Evolutionary conservation across 2,888 invertebrate genomes (phyloP), one percentile per base, ranked within the genome.

Genomic region (Drosophila atroscutellata): DNA sequence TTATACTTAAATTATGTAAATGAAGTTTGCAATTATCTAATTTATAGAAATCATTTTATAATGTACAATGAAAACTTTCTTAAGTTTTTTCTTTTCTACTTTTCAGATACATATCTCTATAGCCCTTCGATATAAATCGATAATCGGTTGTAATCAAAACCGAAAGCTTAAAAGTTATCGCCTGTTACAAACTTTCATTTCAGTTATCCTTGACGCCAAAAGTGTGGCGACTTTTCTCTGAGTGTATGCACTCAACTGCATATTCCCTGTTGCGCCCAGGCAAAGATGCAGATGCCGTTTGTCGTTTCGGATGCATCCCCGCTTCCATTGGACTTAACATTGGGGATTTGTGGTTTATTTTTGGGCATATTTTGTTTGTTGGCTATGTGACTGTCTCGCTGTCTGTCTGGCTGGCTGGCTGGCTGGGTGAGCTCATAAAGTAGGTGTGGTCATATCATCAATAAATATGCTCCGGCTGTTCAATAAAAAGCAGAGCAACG

Each of bases 401-500:
- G 30, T 18, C 20, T 18, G 37, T 4, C 7, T 54, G 47, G 0
- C 26, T 26, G 26, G 5, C 26, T 26, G 20, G 45, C 45, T 45
- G 45, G 24, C 42, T 49, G 71, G 61, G 71, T 60, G 70, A 75
- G 81, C 75, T 75, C 85, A 81, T 85, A 85, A 85, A 85, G 71
- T 85, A 86, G 86, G 75, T 89, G 89, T 89, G 85, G 85, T 86
- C 85, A 86, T 89, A 81, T 72, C 71, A 76, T 80, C 85, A 89
- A 86, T 89, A 86, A 89, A 86, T 89, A 81, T 89, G 69, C 86
- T 45, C 54, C 26, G 67, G 58, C 75, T 72, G 75, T 77, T 81
- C 85, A 83, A 88, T 85, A 85, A 85, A 85, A 86, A 85, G 76
- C 72, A 80, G 73, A 81, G 75, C 76, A 74, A 72, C 70, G 62